Evolutionary conservation across 1,140 invertebrate genomes (phyloP).

Genomic region (Zaprionus ornatus): DNA sequence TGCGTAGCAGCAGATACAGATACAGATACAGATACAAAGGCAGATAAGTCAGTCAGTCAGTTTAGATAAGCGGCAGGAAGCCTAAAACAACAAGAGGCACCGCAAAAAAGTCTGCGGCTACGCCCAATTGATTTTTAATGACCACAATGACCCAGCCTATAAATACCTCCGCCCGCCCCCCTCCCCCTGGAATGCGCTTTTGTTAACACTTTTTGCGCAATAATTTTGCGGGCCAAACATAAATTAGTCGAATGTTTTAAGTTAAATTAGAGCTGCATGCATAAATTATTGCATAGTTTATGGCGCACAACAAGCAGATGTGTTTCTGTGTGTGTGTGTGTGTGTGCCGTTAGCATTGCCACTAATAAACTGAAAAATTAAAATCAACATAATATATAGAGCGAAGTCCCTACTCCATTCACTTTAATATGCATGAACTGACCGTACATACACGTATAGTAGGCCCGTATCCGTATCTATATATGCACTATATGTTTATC

Average conservation of each 20-base stretch:
- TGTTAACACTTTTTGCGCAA: conserved; percentile 49
- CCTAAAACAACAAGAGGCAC: conserved; percentile 10
- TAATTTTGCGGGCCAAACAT: conserved; percentile 1
- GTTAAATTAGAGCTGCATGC: conserved; percentile 67
- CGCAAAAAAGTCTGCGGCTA: conserved; percentile 35
- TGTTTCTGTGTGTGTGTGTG: neutral
- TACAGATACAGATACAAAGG: conserved; percentile 10
- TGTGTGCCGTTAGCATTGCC: neutral
- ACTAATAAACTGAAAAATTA: conserved; percentile 69
- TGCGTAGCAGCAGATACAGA: conserved; percentile 32
- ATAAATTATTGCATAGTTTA: conserved; percentile 60
- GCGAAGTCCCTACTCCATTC: neutral
- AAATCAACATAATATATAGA: conserved; percentile 61
- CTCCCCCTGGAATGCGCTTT: conserved; percentile 28
- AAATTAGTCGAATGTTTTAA: conserved; percentile 65
- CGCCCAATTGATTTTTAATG: conserved; percentile 80
- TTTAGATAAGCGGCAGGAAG: conserved; percentile 21
- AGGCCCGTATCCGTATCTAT: conserved; percentile 1
- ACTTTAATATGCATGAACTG: conserved; percentile 56
- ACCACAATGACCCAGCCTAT: conserved; percentile 59
- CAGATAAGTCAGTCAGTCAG: conserved; percentile 10
- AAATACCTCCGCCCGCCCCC: neutral
- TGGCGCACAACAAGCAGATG: conserved; percentile 5
- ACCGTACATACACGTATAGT: neutral
- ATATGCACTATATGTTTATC: conserved; percentile 25